Percentiles rank a stretch among this genome's conserved stretches.
phyloP scores from a whole-genome alignment of 2,888 invertebrate species.

The Globia sparganii region DNA sequence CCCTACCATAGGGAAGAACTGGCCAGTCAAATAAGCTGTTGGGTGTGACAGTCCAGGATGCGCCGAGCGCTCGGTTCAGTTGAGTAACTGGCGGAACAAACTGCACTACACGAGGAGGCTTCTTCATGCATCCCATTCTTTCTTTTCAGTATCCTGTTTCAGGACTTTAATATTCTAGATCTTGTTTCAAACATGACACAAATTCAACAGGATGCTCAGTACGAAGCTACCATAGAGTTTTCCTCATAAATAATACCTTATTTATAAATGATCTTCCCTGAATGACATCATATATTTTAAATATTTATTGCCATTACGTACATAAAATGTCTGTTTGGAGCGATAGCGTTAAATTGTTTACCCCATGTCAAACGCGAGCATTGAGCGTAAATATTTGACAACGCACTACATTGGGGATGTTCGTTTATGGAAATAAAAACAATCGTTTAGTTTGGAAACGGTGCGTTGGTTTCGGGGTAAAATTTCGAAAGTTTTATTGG shows the following conservation, averaged over 20 bases:
- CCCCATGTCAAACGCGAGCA: slow-evolving; percentile 77
- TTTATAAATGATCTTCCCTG: slow-evolving; percentile 42
- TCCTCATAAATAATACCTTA: slow-evolving; percentile 30
- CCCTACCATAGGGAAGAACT: too few relatives aligned
- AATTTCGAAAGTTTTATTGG: not conserved
- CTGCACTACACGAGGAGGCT: too few relatives aligned
- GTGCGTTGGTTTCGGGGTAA: not conserved
- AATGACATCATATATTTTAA: slow-evolving; percentile 62
- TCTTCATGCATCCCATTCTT: too few relatives aligned
- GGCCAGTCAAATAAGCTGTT: too few relatives aligned
- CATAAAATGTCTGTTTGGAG: slow-evolving; percentile 71
- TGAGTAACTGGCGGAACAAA: too few relatives aligned
- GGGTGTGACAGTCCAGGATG: too few relatives aligned
- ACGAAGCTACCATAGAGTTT: not conserved
- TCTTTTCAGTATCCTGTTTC: not conserved
- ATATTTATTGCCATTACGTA: slow-evolving; percentile 71
- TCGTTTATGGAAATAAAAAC: slow-evolving; percentile 67
- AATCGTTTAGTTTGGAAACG: slow-evolving; percentile 44
- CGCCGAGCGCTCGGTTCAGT: too few relatives aligned
- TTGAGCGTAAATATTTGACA: slow-evolving; percentile 79
- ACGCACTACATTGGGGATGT: slow-evolving; percentile 64
- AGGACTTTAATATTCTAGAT: not conserved
- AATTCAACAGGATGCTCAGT: not conserved
- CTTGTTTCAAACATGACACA: too few relatives aligned
- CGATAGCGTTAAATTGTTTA: slow-evolving; percentile 76